A percentile compares a stretch with the other conserved stretches of the same genome.
Evolutionary conservation across 2,113 vertebrate species (phyloP).

Genomic region (Probosciger aterrimus): DNA sequence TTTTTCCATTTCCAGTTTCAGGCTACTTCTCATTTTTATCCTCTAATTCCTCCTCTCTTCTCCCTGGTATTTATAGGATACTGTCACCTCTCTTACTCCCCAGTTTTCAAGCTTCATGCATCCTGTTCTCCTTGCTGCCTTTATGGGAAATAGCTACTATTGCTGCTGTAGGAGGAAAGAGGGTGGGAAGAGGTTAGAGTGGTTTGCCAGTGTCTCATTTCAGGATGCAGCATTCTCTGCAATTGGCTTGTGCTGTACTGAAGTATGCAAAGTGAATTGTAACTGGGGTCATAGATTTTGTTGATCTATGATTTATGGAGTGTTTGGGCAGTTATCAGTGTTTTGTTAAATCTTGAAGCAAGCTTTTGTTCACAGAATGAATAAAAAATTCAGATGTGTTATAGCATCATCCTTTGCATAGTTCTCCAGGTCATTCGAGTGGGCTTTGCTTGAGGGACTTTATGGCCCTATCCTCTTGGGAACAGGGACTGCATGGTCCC

Average conservation of each 20-base stretch:
- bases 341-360: neutral
- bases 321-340: neutral
- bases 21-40: neutral
- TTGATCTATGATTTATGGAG: neutral
- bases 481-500: neutral
- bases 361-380: neutral
- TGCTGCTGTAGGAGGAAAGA: neutral
- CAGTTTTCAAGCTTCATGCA: neutral
- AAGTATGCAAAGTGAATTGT: neutral
- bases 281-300: neutral
- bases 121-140: neutral
- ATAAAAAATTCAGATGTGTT: neutral
- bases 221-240: neutral
- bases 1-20: neutral
- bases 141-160: neutral
- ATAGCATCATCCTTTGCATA: neutral
- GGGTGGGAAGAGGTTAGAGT: neutral
- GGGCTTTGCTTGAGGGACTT: neutral
- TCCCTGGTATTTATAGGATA: neutral
- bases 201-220: neutral
- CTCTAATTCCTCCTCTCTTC: neutral
- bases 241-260: neutral
- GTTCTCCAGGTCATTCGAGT: neutral
- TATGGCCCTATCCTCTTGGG: neutral
- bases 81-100: neutral